These are phyloP conservation scores for Collichthys lucidus DNA, from an alignment of 2,113 vertebrate genomes.

Conservation along the genomic window DNA sequence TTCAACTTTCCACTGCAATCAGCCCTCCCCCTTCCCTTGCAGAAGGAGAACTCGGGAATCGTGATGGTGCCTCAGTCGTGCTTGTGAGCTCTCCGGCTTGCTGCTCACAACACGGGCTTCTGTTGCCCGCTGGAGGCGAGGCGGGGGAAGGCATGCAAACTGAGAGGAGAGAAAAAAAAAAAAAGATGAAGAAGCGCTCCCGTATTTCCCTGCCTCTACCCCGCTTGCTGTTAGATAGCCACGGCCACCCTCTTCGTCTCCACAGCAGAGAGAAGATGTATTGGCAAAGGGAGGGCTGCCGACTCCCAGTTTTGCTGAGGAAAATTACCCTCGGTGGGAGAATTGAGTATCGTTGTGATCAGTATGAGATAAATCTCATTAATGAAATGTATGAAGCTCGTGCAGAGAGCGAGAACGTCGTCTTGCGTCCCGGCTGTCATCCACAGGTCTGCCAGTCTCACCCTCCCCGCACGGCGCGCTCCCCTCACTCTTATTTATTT, in stretches of 20 bases:
- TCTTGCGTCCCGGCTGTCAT: conserved; percentile 48
- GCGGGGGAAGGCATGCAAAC: conserved; percentile 71
- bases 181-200: conserved; percentile 20
- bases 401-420: not conserved
- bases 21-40: conserved; percentile 30
- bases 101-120: conserved; percentile 66
- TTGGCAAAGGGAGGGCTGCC: conserved; percentile 5
- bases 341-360: not conserved
- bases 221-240: conserved; percentile 39
- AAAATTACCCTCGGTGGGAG: conserved; percentile 13
- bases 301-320: conserved; percentile 4
- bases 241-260: conserved; percentile 51
- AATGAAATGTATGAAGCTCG: not conserved
- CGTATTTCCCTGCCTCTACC: conserved; percentile 33
- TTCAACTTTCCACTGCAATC: conserved; percentile 40
- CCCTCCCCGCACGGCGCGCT: conserved; percentile 36
- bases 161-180: not conserved
- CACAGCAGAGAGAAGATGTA: conserved; percentile 13
- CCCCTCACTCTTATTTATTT: conserved; percentile 16
- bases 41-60: conserved; percentile 12
- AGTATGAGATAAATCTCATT: conserved; percentile 10
- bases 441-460: conserved; percentile 73
- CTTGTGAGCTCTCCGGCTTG: conserved; percentile 34
- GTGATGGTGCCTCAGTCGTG: conserved; percentile 38
- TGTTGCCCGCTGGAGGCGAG: conserved; percentile 83